Evolutionary conservation across 2,113 vertebrate genomes (phyloP).

Genomic region (Tyto alba): DNA sequence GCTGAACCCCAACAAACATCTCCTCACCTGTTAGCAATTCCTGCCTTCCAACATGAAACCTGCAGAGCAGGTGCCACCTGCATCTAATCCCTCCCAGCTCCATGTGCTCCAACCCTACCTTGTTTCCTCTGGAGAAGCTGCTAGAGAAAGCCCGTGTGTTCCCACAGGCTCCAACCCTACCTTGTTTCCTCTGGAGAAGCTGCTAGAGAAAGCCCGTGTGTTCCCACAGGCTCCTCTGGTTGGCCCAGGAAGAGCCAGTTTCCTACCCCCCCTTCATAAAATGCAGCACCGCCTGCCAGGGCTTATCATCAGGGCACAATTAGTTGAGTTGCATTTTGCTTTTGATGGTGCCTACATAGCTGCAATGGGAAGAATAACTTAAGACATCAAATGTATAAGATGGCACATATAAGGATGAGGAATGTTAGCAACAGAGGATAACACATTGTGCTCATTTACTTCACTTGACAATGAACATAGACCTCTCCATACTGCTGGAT

Average conservation of each 20-base stretch:
- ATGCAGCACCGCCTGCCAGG: not conserved
- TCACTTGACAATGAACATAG: accelerated
- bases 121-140: not conserved
- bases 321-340: not conserved
- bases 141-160: accelerated
- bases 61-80: accelerated
- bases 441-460: not conserved
- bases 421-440: not conserved
- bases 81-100: not conserved
- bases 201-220: accelerated
- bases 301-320: not conserved
- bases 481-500: not conserved
- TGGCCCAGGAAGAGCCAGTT: not conserved
- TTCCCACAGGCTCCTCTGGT: not conserved
- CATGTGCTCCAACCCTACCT: not conserved
- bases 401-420: no score
- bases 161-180: accelerated
- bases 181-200: not conserved
- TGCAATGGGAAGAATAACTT: not conserved
- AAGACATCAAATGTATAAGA: not conserved
- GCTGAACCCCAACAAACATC: not conserved
- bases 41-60: not conserved
- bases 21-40: not conserved
- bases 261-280: not conserved
- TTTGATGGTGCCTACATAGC: not conserved